Evolutionary conservation across 2,888 invertebrate genomes (phyloP).

Genomic region (Calliopum simillimum): DNA sequence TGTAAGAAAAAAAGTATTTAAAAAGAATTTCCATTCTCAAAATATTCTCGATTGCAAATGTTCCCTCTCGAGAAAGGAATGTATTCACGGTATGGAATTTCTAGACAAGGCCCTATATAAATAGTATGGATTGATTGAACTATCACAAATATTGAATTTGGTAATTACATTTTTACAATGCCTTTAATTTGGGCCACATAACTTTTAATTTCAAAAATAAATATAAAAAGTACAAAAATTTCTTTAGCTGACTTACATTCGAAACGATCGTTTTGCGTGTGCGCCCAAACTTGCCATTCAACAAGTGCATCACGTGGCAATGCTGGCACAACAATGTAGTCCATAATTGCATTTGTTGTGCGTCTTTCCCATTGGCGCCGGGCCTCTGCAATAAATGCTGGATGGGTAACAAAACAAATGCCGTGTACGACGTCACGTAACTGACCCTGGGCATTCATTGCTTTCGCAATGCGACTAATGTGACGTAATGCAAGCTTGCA

Average conservation of each 20-base stretch:
- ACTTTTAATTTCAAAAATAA: no score
- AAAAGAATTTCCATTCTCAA: no score
- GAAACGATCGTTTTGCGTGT: conserved; percentile 86
- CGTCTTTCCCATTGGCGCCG: conserved; percentile 84
- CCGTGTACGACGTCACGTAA: conserved; percentile 88
- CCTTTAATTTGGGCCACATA: no score
- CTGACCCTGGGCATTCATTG: conserved; percentile 80
- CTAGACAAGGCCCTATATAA: no score
- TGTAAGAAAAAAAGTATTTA: no score
- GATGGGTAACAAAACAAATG: conserved; percentile 87
- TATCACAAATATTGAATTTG: no score
- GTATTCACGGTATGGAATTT: no score
- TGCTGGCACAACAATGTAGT: conserved; percentile 85
- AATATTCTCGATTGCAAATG: no score
- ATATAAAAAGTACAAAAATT: no score
- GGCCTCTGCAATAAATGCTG: conserved; percentile 78
- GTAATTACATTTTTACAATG: no score
- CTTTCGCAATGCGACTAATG: conserved; percentile 83
- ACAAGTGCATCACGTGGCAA: conserved; percentile 84
- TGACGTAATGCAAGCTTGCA: conserved; percentile 87
- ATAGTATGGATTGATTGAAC: no score
- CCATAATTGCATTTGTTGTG: conserved; percentile 87
- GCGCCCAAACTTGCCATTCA: conserved; percentile 96
- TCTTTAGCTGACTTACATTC: conserved; percentile 75
- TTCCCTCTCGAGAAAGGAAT: no score